Base-by-base conservation (phyloP, 2,888 invertebrate genomes). In the Acrobasis suavella region DNA sequence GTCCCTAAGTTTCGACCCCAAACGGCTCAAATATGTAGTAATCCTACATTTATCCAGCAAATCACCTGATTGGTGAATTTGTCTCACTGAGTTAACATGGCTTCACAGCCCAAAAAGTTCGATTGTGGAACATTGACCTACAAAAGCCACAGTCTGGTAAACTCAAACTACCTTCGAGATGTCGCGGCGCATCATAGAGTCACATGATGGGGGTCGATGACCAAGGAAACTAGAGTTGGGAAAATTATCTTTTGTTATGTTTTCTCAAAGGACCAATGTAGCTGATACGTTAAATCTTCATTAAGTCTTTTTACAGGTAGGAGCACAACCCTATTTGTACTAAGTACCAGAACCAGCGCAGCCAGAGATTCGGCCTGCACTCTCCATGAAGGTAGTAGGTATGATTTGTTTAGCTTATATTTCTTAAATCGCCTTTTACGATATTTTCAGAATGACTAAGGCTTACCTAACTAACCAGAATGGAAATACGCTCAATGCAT, bases 121-220 rank as follows among this genome's bases (percentile, higher is more conserved):
- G 50, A 37, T 59, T 50, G 32, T 50, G 32, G 59, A 59, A 50
- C 60, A 60, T 46, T n/a, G 37, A 12, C 14, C 16, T 14, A 32
- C 39, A 6, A 60, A 70, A 69, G 77, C 72, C 72, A 75, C 76
- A 77, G 71, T 82, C 83, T 82, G 79, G 72, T 83, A 75, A 78
- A 5, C n/a, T n/a, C 12, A 42, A 1, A 3, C 72, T 74, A 62
- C 65, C 58, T 64, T 71, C 65, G 68, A 74, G 70, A 71, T 65
- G 69, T 71, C 71, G 68, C 63, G 38, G 17, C 22, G 51, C 39
- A 52, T 39, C 70, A 69, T 60, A 58, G 46, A 66, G 54, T 58
- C 59, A 59, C 51, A 58, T 50, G 55, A 37, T 55, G 15, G 22
- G 15, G 64, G 55, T 60, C 64, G 51, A 56, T 39, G 64, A 63